Percentiles rank a stretch among this genome's conserved stretches.
These are phyloP conservation scores for Papilio protenor DNA, from an alignment of 2,888 invertebrate species.

Conservation along the genomic window DNA sequence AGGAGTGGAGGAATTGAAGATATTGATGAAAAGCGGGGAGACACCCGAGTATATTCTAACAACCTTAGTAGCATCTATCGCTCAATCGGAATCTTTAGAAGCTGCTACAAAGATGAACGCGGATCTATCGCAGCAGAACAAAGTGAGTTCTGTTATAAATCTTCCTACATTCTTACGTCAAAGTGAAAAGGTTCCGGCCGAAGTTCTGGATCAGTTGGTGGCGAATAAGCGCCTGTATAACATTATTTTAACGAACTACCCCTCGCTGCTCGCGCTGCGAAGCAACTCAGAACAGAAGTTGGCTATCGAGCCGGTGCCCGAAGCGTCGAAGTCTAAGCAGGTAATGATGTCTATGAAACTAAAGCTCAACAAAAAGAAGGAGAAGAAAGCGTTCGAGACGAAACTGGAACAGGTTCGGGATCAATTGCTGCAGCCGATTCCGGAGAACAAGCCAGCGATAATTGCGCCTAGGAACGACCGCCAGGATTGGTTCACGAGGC, in stretches of 20 bases:
- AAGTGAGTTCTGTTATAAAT: slow-evolving; percentile 88
- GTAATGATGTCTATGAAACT: slow-evolving; percentile 87
- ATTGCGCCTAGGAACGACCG: slow-evolving; percentile 62
- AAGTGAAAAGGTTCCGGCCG: slow-evolving; percentile 89
- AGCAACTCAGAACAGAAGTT: slow-evolving; percentile 87
- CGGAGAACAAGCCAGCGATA: slow-evolving; percentile 71
- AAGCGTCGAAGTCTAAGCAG: slow-evolving; percentile 75
- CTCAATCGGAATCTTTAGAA: slow-evolving; percentile 78
- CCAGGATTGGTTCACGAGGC: slow-evolving; percentile 77
- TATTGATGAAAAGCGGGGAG: slow-evolving; percentile 88
- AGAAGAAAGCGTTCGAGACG: slow-evolving; percentile 72
- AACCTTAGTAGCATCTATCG: slow-evolving; percentile 85
- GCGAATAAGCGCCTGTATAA: slow-evolving; percentile 87
- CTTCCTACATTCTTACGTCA: slow-evolving; percentile 91
- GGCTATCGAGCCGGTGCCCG: slow-evolving; percentile 64
- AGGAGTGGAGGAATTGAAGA: slow-evolving; percentile 87
- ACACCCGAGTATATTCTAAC: slow-evolving; percentile 87
- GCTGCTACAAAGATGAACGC: slow-evolving; percentile 77
- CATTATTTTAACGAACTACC: slow-evolving; percentile 89
- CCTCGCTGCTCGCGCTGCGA: slow-evolving; percentile 86
- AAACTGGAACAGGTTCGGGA: slow-evolving; percentile 74
- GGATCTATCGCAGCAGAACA: slow-evolving; percentile 70
- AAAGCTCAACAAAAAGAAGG: slow-evolving; percentile 65
- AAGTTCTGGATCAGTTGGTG: slow-evolving; percentile 87
- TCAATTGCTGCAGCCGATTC: slow-evolving; percentile 75